These are phyloP conservation scores for Cryptoprocta ferox DNA, from an alignment of 2,797 vertebrate species.

Conservation along the genomic window DNA sequence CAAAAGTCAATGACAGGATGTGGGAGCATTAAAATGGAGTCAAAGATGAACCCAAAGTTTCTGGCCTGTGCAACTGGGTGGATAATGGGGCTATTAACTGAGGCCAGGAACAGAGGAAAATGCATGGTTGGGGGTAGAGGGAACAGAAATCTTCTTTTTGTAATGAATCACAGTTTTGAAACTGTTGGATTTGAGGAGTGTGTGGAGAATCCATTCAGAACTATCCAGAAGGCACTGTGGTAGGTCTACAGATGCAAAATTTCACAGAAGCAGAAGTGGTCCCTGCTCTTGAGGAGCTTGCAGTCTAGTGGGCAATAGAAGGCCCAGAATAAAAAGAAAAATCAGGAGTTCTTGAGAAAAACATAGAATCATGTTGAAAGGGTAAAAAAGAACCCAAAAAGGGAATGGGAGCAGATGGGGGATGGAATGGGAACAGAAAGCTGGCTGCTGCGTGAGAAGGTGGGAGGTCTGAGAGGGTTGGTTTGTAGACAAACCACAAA, in stretches of 20 bases:
- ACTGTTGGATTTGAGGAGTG: not conserved
- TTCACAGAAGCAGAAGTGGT: not conserved
- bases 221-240: not conserved
- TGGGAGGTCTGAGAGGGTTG: not conserved
- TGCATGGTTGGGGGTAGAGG: too few species aligned
- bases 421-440: not conserved
- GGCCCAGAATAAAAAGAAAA: not conserved
- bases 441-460: not conserved
- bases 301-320: not conserved
- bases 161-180: not conserved
- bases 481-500: not conserved
- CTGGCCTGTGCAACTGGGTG: not conserved
- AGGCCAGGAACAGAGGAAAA: not conserved
- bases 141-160: not conserved
- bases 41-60: not conserved
- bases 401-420: not conserved
- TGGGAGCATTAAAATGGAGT: not conserved
- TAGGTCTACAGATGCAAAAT: not conserved
- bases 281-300: not conserved
- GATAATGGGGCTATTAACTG: not conserved
- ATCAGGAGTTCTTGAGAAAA: not conserved
- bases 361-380: not conserved
- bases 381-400: not conserved
- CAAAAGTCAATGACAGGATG: constrained; percentile 4
- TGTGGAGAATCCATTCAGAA: not conserved